Evolutionary conservation across 2,797 vertebrate genomes (phyloP).

Genomic region (Nasua narica): DNA sequence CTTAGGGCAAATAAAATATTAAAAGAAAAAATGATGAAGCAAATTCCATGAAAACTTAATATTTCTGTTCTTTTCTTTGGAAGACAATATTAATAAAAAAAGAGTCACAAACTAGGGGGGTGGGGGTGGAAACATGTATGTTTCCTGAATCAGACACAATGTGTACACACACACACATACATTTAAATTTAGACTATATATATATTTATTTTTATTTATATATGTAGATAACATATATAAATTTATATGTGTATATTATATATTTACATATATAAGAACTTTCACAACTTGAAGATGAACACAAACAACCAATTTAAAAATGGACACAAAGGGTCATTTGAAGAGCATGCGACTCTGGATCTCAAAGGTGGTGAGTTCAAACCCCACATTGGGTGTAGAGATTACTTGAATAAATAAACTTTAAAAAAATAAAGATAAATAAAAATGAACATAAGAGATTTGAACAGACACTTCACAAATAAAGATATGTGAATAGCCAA

Average conservation of each 20-base stretch:
- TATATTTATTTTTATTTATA: background rate
- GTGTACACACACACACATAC: background rate
- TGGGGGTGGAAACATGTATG: background rate
- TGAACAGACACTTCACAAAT: background rate
- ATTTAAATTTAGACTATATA: background rate
- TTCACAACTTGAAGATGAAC: background rate
- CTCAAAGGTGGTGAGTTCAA: background rate
- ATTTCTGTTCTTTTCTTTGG: constrained; percentile 4
- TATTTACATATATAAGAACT: background rate
- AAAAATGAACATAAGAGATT: background rate
- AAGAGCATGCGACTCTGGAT: background rate
- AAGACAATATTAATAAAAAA: background rate
- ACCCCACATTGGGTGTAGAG: background rate
- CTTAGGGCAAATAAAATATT: background rate
- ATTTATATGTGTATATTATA: background rate
- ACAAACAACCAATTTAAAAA: background rate
- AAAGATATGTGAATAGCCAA: background rate
- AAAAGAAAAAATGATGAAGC: background rate
- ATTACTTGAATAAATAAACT: background rate
- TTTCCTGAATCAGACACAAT: background rate
- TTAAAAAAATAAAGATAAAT: background rate
- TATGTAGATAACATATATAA: background rate
- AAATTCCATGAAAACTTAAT: background rate
- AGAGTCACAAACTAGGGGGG: background rate
- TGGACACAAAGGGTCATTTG: background rate